Evolutionary conservation across 2,797 vertebrate species (phyloP).

Genomic region (Rhincodon typus): DNA sequence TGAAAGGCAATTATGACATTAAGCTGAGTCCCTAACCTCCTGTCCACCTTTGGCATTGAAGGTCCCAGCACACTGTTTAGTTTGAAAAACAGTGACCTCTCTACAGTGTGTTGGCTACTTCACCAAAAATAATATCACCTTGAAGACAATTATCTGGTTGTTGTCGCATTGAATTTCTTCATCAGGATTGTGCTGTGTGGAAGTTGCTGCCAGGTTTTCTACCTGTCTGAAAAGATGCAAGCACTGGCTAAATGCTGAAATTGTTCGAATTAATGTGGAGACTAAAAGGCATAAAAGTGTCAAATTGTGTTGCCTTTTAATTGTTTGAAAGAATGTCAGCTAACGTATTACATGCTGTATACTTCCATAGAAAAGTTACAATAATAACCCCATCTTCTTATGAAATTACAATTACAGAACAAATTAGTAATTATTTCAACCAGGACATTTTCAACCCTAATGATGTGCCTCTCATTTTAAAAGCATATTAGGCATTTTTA

Average conservation of each 20-base stretch:
- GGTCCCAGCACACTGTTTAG: not conserved
- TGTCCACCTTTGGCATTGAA: not conserved
- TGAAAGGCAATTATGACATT: not conserved
- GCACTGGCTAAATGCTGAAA: too few species aligned
- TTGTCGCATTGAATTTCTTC: not conserved
- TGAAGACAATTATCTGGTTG: not conserved
- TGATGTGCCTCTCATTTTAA: not conserved
- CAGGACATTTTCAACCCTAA: too few species aligned
- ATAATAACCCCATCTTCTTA: too few species aligned
- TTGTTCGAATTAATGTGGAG: too few species aligned
- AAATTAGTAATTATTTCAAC: too few species aligned
- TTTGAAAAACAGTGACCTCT: not conserved
- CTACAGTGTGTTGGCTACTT: not conserved
- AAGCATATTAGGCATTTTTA: not conserved
- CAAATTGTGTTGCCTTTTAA: too few species aligned
- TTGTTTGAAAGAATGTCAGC: too few species aligned
- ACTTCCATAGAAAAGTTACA: too few species aligned
- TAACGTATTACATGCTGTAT: too few species aligned
- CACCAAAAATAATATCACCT: not conserved
- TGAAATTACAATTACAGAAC: too few species aligned
- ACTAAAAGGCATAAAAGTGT: too few species aligned
- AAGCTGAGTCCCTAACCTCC: not conserved
- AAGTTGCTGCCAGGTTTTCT: not conserved
- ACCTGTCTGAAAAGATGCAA: too few species aligned
- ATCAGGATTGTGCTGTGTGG: not conserved